Evolutionary conservation across 1,140 invertebrate species (phyloP), one percentile per base, ranked within the genome.

Genomic region (Nautilus pompilius): DNA sequence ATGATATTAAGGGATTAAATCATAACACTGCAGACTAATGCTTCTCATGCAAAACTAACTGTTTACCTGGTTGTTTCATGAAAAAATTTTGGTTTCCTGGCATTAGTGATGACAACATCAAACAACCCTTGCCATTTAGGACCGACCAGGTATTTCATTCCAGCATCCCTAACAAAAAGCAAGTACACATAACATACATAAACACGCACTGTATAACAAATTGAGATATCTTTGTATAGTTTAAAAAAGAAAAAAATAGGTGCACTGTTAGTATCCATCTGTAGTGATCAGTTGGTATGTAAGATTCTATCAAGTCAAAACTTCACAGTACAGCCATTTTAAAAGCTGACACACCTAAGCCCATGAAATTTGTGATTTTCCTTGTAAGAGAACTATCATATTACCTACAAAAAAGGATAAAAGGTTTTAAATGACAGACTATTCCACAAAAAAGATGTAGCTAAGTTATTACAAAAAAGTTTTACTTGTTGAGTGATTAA

Each of bases 11-110:
- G n/a, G n/a, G n/a, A n/a, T n/a, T n/a, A n/a, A n/a, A n/a, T n/a
- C n/a, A n/a, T n/a, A n/a, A n/a, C n/a, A n/a, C n/a, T n/a, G n/a
- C n/a, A n/a, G n/a, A n/a, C n/a, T n/a, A n/a, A n/a, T n/a, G n/a
- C n/a, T n/a, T n/a, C n/a, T n/a, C n/a, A n/a, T n/a, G n/a, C n/a
- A n/a, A n/a, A n/a, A n/a, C n/a, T n/a, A n/a, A n/a, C n/a, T n/a
- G n/a, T n/a, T 62, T 71, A 80, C 75, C 79, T 77, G 46, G 90
- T 79, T 90, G 88, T 73, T 92, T 93, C n/a, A 90, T 95, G 76
- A 83, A 99, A 98, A 83, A 98, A 98, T 70, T 90, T 90, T 1
- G 96, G 96, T 79, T 98, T 99, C 69, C 94, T 89, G 0, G 96
- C 95, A 78, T 93, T 92, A 5, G 95, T 93, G 65, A 99, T 93